Conservation (phyloP, 2,113 vertebrate species). For the Collichthys lucidus region DNA sequence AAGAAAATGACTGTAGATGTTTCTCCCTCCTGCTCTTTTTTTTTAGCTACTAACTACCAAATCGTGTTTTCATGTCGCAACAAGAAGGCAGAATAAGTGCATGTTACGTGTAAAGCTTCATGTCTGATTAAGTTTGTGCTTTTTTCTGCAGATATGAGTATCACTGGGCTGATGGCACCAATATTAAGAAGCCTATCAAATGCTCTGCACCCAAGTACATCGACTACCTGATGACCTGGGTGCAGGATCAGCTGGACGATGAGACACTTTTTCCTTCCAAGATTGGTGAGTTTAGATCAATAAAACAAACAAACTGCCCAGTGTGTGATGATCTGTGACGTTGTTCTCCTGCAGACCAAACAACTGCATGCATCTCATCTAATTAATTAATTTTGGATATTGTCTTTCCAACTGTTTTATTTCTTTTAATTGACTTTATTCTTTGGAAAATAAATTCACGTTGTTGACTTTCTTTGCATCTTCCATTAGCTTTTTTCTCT, state of each 20-base stretch:
- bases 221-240: constrained; percentile 98
- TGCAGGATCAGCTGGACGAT: constrained; percentile 97
- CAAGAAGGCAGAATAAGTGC: background rate
- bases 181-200: constrained; percentile 98
- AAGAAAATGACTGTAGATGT: constrained; percentile 33
- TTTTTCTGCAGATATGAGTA: constrained; percentile 90
- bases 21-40: constrained; percentile 18
- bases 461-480: background rate
- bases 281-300: constrained; percentile 86
- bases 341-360: background rate
- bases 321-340: too few relatives aligned
- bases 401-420: too few relatives aligned
- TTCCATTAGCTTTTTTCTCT: background rate
- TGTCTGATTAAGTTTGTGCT: background rate
- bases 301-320: background rate
- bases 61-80: constrained; percentile 15
- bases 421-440: background rate
- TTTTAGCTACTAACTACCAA: constrained; percentile 25
- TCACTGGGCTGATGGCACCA: constrained; percentile 98
- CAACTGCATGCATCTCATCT: background rate
- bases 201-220: constrained; percentile 98
- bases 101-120: background rate
- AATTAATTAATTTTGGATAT: background rate
- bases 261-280: constrained; percentile 98
- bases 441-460: background rate